Base-by-base conservation (phyloP, 2,797 vertebrate genomes). In the Acanthornis magna region DNA sequence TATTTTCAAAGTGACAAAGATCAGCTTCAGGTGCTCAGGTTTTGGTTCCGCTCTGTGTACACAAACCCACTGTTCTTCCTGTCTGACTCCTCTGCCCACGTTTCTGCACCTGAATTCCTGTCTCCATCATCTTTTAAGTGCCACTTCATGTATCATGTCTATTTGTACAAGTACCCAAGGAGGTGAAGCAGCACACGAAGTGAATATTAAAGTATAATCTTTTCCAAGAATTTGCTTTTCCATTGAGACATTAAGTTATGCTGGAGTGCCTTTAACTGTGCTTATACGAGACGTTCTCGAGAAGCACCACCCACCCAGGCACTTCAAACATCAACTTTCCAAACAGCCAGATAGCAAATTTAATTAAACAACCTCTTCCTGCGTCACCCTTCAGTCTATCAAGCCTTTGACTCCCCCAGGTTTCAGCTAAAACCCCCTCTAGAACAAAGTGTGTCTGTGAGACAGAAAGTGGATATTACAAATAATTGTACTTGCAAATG, bases 401-500 rank as follows among this genome's bases (percentile, higher is more conserved):
- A 51, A 73, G 79, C 73, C n/a, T 90, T 88, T 86, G n/a, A 66
- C 81, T 92, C 76, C 79, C 51, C 60, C 67, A 73, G 61, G 45
- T 91, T 89, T 93, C 50, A 54, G 62, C 65, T 72, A 48, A 82
- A 85, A 71, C 38, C 51, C 61, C 13, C 32, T 32, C 38, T 67
- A 80, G 71, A 94, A 78, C 81, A 75, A 91, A 63, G 53, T 5
- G 14, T 58, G 34, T 42, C 76, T 83, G 42, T 54, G 83, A 96
- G 80, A 71, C 77, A 89, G 88, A 91, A 81, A 88, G 65, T 53
- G 63, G 85, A 66, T 88, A 79, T 2, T 82, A 85, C 93, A 96
- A 92, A 85, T 89, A 95, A 91, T 96, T 2, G 3, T 87, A 87
- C 83, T 97, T 93, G 93, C 85, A 93, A 91, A 97, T 91, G 66